Conservation (phyloP, 2,113 vertebrate genomes). For the Oncorhynchus tshawytscha region DNA sequence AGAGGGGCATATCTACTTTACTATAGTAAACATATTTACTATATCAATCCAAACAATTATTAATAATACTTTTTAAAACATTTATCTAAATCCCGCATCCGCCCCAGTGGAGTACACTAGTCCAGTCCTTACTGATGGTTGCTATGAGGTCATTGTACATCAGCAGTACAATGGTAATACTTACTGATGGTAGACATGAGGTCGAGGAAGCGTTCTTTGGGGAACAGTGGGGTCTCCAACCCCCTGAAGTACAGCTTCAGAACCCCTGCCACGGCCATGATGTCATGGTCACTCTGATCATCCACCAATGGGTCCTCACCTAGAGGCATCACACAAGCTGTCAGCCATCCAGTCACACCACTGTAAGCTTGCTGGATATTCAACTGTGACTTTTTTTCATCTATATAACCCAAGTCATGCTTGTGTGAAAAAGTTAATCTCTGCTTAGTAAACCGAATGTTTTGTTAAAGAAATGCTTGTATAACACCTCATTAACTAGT, state of each 20-base stretch:
- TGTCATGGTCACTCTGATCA: slow-evolving; percentile 92
- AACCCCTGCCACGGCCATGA: slow-evolving; percentile 96
- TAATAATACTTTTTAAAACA: too few species aligned
- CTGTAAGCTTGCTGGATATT: not conserved
- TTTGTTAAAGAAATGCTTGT: too few species aligned
- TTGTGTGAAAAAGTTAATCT: too few species aligned
- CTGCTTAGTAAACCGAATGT: too few species aligned
- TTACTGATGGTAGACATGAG: slow-evolving; percentile 97
- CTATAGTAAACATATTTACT: too few species aligned
- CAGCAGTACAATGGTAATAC: slow-evolving; percentile 47
- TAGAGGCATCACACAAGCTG: slow-evolving; percentile 47
- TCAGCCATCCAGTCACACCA: slow-evolving; percentile 6
- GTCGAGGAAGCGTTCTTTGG: slow-evolving; percentile 95
- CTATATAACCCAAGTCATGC: not conserved
- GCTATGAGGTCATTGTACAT: slow-evolving; percentile 27
- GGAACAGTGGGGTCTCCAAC: slow-evolving; percentile 95
- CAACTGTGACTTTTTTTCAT: not conserved
- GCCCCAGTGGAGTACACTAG: not conserved
- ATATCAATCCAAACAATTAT: too few species aligned
- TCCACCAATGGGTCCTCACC: slow-evolving; percentile 96
- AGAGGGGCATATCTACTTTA: too few species aligned
- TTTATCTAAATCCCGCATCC: too few species aligned
- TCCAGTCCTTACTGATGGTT: not conserved
- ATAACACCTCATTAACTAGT: not conserved
- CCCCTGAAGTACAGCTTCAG: slow-evolving; percentile 98